Evolutionary conservation across 2,888 invertebrate species (phyloP).

Genomic region (Spilosoma lubricipeda): DNA sequence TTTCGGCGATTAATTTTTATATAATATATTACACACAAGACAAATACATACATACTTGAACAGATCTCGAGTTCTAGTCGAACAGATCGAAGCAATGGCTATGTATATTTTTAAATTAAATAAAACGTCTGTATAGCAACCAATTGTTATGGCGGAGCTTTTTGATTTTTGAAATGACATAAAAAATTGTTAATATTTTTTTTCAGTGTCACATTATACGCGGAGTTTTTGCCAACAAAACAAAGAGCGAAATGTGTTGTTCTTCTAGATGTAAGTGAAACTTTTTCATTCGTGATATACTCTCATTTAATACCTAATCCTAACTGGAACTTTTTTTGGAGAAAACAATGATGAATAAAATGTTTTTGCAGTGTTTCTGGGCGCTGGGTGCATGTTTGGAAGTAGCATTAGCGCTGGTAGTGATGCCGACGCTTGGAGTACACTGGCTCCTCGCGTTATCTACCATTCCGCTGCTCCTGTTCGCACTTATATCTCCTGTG

Average conservation of each 20-base stretch:
- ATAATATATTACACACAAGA: no score
- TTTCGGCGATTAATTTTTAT: no score
- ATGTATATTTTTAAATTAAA: no score
- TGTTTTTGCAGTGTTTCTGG: conserved; percentile 93
- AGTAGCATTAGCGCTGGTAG: conserved; percentile 94
- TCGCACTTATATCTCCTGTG: conserved; percentile 92
- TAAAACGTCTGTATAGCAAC: no score
- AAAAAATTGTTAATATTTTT: background rate
- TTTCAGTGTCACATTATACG: conserved; percentile 96
- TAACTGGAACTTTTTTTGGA: no score
- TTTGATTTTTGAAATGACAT: no score
- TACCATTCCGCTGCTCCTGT: conserved; percentile 94
- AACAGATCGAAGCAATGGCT: no score
- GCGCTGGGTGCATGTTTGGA: conserved; percentile 97
- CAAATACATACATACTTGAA: no score
- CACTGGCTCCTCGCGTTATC: conserved; percentile 97
- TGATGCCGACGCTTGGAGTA: conserved; percentile 97
- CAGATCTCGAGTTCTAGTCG: no score
- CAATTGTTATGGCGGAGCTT: no score
- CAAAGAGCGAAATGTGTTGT: conserved; percentile 98
- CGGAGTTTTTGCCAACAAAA: conserved; percentile 97
- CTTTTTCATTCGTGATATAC: background rate
- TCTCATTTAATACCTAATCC: background rate
- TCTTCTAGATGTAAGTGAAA: conserved; percentile 92
- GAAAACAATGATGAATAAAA: background rate